Base-by-base conservation (phyloP, 35 echinoderm and acorn worm species). In the Acanthaster planci region DNA sequence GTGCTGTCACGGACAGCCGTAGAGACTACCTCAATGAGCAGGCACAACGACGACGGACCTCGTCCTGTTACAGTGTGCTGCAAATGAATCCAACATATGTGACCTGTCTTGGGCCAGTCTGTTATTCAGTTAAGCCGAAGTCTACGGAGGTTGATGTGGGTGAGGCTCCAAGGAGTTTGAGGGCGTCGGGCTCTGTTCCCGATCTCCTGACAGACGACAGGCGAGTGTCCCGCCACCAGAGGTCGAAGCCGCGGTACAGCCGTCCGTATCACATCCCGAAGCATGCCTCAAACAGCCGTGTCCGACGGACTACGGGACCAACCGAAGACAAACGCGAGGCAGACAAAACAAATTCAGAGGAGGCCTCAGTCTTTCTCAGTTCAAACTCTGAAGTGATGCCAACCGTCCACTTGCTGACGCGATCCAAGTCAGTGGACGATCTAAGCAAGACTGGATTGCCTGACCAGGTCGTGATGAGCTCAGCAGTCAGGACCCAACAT, bases 1-100 rank as follows among this genome's bases (percentile, higher is more conserved):
- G 94, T 88, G 67, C 82, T 40, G 87, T 97, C 7, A 97, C 94
- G 58, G 94, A 97, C 12, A 97, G 94, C 29, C 80, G 90, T 21
- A 82, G 77, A 35, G 87, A 97, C 22, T 97, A 87, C 60, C 75
- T 90, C 36, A 44, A 59, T 8, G 94, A 97, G 58, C 58, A 80
- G 23, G 77, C 37, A 4, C 40, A 39, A 17, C 50, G 78, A 29
- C 60, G 47, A 34, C 58, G 81, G 21, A 77, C 36, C 18, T 39
- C 78, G 19, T 38, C 78, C 1, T 85, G 87, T 34, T 97, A 90
- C 44, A 84, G 89, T 5, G 88, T 97, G 21, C 54, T 97, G 21
- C 53, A 89, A 31, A 81, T 92, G 22, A 97, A 97, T 60, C 72
- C 94, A 8, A 37, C 67, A 27, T 97, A 88, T 81, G 90, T 97